phyloP scores from a whole-genome alignment of 2,888 invertebrate genomes.

The Bursaphelenchus okinawaensis region DNA sequence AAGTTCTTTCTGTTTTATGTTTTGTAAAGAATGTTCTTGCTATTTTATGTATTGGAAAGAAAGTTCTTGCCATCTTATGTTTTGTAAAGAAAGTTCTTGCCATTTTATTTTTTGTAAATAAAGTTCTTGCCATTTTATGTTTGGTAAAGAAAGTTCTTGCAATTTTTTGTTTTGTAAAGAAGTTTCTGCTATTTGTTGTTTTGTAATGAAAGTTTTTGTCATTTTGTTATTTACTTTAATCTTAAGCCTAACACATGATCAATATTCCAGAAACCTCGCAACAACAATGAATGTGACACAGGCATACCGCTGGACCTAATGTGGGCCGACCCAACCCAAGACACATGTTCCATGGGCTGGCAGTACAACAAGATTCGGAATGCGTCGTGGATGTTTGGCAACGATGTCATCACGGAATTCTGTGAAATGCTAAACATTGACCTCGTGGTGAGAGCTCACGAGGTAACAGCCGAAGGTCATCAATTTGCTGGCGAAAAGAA shows the following conservation, averaged over 20 bases:
- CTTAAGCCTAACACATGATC: background rate
- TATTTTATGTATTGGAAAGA: no score
- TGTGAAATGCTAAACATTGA: conserved; percentile 32
- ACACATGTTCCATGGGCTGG: conserved; percentile 19
- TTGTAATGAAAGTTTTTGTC: no score
- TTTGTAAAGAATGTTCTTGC: no score
- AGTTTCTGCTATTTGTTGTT: no score
- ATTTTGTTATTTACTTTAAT: background rate
- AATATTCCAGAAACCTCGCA: conserved; percentile 36
- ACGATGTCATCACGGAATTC: conserved; percentile 29
- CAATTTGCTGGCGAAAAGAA: conserved; percentile 29
- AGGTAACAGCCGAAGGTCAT: conserved; percentile 40
- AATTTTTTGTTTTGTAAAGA: no score
- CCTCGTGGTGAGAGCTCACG: conserved; percentile 47
- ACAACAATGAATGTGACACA: conserved; percentile 33
- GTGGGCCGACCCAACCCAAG: conserved; percentile 42
- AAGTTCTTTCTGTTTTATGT: no score
- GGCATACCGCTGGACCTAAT: conserved; percentile 38
- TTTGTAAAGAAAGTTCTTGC: no score
- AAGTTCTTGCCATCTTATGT: no score
- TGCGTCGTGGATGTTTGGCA: conserved; percentile 37
- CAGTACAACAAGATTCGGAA: conserved; percentile 32
- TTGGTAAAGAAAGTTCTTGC: no score
- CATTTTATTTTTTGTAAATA: no score
- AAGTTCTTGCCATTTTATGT: no score